Conservation (phyloP, 2,888 invertebrate genomes). For the Reticulitermes lucifugus region DNA sequence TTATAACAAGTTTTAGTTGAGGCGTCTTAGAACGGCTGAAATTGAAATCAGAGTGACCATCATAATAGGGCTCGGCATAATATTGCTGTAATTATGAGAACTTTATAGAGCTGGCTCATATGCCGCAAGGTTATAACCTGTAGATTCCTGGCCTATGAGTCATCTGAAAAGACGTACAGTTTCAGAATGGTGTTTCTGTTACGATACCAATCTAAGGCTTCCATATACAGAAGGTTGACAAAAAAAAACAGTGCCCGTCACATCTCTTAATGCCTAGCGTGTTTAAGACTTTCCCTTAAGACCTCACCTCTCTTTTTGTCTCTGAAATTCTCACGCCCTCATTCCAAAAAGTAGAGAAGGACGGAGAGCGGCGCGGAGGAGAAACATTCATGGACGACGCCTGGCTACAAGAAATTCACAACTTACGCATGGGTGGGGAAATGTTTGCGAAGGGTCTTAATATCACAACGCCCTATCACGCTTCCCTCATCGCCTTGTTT, state of each 20-base stretch:
- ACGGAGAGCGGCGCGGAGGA: background rate
- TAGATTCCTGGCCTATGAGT: too few relatives aligned
- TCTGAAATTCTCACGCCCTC: slow-evolving; percentile 4
- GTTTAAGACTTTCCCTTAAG: background rate
- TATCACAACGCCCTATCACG: slow-evolving; percentile 1
- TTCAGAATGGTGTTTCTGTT: too few relatives aligned
- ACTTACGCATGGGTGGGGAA: background rate
- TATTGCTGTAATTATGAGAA: too few relatives aligned
- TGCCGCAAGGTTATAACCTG: too few relatives aligned
- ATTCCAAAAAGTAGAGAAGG: background rate
- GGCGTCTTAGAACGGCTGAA: too few relatives aligned
- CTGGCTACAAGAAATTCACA: background rate
- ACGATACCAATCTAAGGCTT: background rate
- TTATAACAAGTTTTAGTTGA: too few relatives aligned
- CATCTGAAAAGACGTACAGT: too few relatives aligned
- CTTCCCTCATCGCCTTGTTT: background rate
- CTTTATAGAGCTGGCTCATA: too few relatives aligned
- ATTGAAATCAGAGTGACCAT: too few relatives aligned
- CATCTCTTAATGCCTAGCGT: background rate
- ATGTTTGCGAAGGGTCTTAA: background rate
- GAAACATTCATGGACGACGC: background rate
- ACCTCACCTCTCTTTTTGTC: background rate
- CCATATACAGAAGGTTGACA: background rate
- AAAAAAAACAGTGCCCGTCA: background rate
- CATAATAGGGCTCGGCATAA: too few relatives aligned